These are phyloP conservation scores for Phlogophora meticulosa DNA, from an alignment of 2,888 invertebrate species.

Conservation along the genomic window DNA sequence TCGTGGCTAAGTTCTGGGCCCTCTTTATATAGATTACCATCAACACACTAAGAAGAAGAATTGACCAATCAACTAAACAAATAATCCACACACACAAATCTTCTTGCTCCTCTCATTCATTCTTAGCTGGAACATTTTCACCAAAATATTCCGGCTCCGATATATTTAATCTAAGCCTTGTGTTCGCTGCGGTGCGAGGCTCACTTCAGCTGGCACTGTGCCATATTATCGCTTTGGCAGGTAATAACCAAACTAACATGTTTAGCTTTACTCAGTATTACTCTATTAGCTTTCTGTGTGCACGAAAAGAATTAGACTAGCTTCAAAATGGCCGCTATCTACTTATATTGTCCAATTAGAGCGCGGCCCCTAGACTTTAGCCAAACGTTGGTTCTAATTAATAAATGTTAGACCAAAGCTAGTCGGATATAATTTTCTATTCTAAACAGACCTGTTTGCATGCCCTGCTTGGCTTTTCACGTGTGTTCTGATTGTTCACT, in stretches of 20 bases:
- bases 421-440: constrained; percentile 29
- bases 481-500: constrained; percentile 10
- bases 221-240: constrained; percentile 37
- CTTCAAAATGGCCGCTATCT: not conserved
- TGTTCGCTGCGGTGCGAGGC: constrained; percentile 20
- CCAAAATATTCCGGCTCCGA: constrained; percentile 1
- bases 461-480: constrained; percentile 27
- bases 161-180: constrained; percentile 21
- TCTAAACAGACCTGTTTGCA: constrained; percentile 34
- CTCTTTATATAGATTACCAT: not conserved
- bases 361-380: not conserved
- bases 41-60: not conserved
- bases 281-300: constrained; percentile 10
- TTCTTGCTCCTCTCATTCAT: not conserved
- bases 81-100: not conserved
- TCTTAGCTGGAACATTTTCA: not conserved
- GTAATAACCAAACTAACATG: constrained; percentile 36
- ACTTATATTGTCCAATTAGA: not conserved
- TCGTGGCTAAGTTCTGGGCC: too few species aligned
- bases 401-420: constrained; percentile 15
- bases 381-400: not conserved
- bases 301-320: not conserved
- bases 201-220: constrained; percentile 31
- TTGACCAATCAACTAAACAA: not conserved
- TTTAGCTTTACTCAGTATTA: constrained; percentile 12